Percentiles rank a stretch among this genome's conserved stretches.
These are phyloP conservation scores for Zhuqinia jingwanae DNA, from an alignment of 2,888 invertebrate genomes.

Conservation along the genomic window DNA sequence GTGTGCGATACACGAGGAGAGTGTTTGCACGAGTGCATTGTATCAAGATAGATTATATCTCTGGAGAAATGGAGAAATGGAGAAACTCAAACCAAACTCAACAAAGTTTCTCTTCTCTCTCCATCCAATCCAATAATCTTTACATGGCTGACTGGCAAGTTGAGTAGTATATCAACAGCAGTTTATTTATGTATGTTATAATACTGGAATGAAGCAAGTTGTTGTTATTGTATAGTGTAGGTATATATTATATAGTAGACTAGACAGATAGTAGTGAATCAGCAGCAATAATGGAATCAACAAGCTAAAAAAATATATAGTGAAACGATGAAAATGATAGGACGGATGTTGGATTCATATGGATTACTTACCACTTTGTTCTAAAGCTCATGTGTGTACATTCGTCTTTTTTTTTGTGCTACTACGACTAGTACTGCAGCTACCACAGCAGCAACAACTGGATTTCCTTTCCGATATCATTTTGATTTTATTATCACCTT, in stretches of 20 bases:
- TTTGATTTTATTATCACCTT: conserved; percentile 30
- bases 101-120: background rate
- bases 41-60: conserved; percentile 53
- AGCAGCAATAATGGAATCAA: conserved; percentile 2
- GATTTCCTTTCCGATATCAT: conserved; percentile 35
- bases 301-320: conserved; percentile 3
- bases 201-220: too few species aligned
- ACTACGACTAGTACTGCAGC: background rate
- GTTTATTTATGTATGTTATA: too few species aligned
- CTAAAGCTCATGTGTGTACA: background rate
- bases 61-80: conserved; percentile 1
- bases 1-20: background rate
- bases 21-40: background rate
- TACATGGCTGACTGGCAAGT: too few species aligned
- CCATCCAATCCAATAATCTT: background rate
- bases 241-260: too few species aligned
- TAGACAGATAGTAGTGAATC: too few species aligned
- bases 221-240: too few species aligned
- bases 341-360: too few species aligned
- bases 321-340: too few species aligned
- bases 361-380: background rate
- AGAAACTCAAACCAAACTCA: background rate
- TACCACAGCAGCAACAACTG: conserved; percentile 36
- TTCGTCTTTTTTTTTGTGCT: background rate
- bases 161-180: background rate